Evolutionary conservation across 1,140 invertebrate species (phyloP), one percentile per base, ranked within the genome.

Genomic region (Lepidurus couesii): DNA sequence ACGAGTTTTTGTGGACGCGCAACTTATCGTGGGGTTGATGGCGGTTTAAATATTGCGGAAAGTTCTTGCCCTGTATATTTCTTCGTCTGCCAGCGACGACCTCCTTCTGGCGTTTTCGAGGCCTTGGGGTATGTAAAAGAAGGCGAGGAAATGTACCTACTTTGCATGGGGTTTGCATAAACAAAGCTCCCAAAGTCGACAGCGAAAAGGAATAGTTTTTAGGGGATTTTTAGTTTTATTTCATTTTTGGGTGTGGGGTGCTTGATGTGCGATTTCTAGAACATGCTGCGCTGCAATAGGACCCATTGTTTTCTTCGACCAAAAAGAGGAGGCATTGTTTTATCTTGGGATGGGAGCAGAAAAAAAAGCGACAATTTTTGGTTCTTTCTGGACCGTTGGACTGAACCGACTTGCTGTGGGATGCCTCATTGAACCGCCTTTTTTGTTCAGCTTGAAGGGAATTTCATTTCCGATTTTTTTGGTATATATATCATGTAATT

Each of bases 101-200:
- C 53, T 65, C 16, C 53, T 3, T 65, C 21, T 9, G 8, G 53
- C 13, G 6, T 65, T 65, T 65, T 16, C n/a, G 9, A 9, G 21
- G 21, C 53, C 53, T 65, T 16, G 53, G 45, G 13, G 8, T 65
- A n/a, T 65, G 13, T 3, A 65, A 21, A 65, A 65, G 16, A 65
- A 65, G 53, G 13, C 53, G 53, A 65, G 53, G 9, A 65, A 65
- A 65, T 65, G 53, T 13, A 65, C 16, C n/a, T 65, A 65, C 53
- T 65, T 65, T 65, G 53, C 53, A 65, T 65, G 53, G 6, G 9
- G 16, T 65, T 65, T 65, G 53, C 53, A 65, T 65, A 65, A 65
- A 65, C 53, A 65, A 65, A 65, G 53, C 53, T 13, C 8, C 13
- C 53, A 21, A 16, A 65, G 53, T 65, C 21, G n/a, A 21, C 53